Base-by-base conservation (phyloP, 2,113 vertebrate species). In the Ia io region DNA sequence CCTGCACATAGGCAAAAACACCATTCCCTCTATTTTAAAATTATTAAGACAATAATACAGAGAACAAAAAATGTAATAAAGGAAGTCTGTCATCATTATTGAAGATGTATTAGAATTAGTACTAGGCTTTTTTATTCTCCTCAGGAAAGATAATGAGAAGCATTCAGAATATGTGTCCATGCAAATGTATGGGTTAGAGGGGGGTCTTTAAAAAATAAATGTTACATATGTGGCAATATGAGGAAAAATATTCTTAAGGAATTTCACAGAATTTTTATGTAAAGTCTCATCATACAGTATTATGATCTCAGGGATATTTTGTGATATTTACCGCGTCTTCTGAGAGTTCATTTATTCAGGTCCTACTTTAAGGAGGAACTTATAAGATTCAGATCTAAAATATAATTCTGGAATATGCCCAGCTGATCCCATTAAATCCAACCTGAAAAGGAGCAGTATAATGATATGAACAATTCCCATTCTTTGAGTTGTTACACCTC, bases 11-110 rank as follows among this genome's bases (percentile, higher is more conserved):
- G 98, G 97, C 96, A 90, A 97, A 91, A 87, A 96, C 91, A 96
- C 79, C 97, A 98, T 84, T 79, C 20, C 17, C 17, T 98, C 98
- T 98, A 97, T 95, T 96, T 98, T 98, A 97, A 95, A 98, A 95
- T 96, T 95, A 98, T 98, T 96, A 98, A 98, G 93, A 79, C 95
- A 97, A 97, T 97, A 96, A 95, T 93, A 90, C 96, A 78, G 32
- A 90, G n/a, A 88, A 82, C 28, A 70, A 67, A 53, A 77, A 78
- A 37, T 91, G 74, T 92, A 79, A 88, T 93, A 93, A 97, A 88
- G 32, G 32, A 37, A 97, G 22, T 23, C 13, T 90, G 30, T 95
- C 96, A 84, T 42, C 73, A 42, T 56, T 91, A 37, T 76, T 92
- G 69, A 94, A n/a, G 49, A 95, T 20, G 40, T 18, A 61, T 67